Conservation (phyloP, 2,888 invertebrate species). For the Campoletis raptor region DNA sequence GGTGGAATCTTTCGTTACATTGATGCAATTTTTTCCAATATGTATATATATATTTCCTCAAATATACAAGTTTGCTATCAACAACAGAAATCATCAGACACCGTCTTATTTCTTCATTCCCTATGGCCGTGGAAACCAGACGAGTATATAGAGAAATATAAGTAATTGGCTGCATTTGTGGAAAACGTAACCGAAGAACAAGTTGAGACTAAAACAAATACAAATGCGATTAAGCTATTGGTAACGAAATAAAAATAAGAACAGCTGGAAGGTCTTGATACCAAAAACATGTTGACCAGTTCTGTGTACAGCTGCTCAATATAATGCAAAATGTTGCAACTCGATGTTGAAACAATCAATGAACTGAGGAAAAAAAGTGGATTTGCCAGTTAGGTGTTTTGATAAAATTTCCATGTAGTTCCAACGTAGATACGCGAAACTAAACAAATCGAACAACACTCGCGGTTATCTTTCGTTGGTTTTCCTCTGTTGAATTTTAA, state of each 20-base stretch:
- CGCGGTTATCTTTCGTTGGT: background rate
- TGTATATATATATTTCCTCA: background rate
- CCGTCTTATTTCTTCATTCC: conserved; percentile 27
- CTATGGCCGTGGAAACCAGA: background rate
- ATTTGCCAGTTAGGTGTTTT: background rate
- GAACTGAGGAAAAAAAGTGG: background rate
- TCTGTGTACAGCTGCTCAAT: background rate
- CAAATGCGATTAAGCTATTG: background rate
- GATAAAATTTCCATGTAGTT: background rate
- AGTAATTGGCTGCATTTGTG: conserved; percentile 31
- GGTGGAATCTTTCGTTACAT: conserved; percentile 32
- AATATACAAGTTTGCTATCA: conserved; percentile 34
- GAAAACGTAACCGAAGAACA: conserved; percentile 14
- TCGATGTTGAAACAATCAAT: background rate
- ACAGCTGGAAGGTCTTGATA: background rate
- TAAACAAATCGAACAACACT: background rate
- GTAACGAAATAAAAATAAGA: background rate
- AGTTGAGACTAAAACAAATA: conserved; percentile 1
- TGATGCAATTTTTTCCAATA: conserved; percentile 39
- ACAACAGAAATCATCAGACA: conserved; percentile 28
- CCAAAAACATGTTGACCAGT: background rate
- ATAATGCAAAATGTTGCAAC: background rate
- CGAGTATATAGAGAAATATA: background rate
- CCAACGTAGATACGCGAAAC: background rate
- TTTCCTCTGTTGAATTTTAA: background rate